Evolutionary conservation across 2,797 vertebrate species (phyloP).

Genomic region (Diplodus puntazzo): DNA sequence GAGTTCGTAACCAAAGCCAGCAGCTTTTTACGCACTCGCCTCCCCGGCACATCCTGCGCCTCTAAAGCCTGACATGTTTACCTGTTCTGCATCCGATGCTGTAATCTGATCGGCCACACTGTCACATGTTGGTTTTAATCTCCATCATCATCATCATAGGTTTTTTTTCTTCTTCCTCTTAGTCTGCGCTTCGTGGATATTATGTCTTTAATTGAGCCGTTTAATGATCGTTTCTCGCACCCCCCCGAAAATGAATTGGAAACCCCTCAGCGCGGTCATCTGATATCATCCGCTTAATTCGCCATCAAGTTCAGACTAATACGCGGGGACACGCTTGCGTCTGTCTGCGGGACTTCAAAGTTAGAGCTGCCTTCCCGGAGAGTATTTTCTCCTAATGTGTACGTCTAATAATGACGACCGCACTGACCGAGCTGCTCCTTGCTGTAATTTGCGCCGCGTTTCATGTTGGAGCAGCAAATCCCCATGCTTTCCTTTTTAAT

Average conservation of each 20-base stretch:
- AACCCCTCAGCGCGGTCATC: conserved; percentile 31
- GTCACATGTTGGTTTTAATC: not conserved
- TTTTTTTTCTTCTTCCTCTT: too few species aligned
- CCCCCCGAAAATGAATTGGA: conserved; percentile 30
- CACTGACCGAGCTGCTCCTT: conserved; percentile 75
- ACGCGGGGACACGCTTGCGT: conserved; percentile 16
- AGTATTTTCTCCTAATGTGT: conserved; percentile 66
- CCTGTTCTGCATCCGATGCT: conserved; percentile 12
- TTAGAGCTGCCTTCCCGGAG: conserved; percentile 18
- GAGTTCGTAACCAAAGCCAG: not conserved
- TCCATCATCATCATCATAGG: not conserved
- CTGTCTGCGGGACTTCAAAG: conserved; percentile 58
- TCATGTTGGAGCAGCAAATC: conserved; percentile 86
- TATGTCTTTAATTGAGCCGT: conserved; percentile 6
- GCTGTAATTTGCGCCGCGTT: conserved; percentile 86
- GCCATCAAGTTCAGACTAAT: conserved; percentile 45
- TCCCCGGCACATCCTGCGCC: conserved; percentile 18
- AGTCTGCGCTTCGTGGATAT: not conserved
- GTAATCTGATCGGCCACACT: too few species aligned
- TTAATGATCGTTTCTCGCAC: not conserved
- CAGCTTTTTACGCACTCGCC: conserved; percentile 54
- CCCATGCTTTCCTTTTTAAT: conserved; percentile 93
- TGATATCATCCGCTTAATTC: conserved; percentile 48
- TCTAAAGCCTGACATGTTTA: not conserved
- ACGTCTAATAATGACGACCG: conserved; percentile 83